Base-by-base conservation (phyloP, 2,888 invertebrate genomes). In the Helicoverpa assulta region DNA sequence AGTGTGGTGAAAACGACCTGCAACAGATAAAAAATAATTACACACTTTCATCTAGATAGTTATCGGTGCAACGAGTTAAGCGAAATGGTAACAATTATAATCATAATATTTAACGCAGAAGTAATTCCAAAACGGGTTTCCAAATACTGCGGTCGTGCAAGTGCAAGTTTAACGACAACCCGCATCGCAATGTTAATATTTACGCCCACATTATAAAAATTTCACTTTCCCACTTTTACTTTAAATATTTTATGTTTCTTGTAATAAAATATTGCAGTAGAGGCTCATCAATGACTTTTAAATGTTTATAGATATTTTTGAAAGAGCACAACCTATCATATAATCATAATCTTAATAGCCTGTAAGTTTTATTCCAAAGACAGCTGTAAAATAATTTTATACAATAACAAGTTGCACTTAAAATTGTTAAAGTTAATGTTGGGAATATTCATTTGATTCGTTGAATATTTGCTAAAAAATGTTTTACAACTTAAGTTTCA, bases 211-310 rank as follows among this genome's bases (percentile, higher is more conserved):
- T 92, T 89, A 92, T 91, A 91, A 89, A 91, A 91, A 92, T 94
- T 95, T 95, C 95, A 94, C 95, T 95, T 94, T 92, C 91, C 78
- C 89, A 91, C 93, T 95, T 94, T 95, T 94, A 94, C 95, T 93
- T 91, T 84, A 73, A 73, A 78, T 50, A 68, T 65, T 60, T 19
- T 63, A 65, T 73, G 29, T 80, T 70, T 70, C 52, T 67, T 72
- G 63, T 52, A 65, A 68, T 67, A 61, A 72, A 40, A 67, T 75
- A 29, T 70, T 54, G 33, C 51, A 57, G 66, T 67, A 40, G 47
- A 14, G 10, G 33, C 26, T 55, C 66, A 76, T 73, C 51, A 64
- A 64, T 75, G 55, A 73, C 7, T 67, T 43, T 72, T 51, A 10
- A 60, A 61, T 40, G 40, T 50, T 57, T 63, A 61, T n/a, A 16